Base-by-base conservation (phyloP, 2,888 invertebrate species). In the Phytoseiulus persimilis region DNA sequence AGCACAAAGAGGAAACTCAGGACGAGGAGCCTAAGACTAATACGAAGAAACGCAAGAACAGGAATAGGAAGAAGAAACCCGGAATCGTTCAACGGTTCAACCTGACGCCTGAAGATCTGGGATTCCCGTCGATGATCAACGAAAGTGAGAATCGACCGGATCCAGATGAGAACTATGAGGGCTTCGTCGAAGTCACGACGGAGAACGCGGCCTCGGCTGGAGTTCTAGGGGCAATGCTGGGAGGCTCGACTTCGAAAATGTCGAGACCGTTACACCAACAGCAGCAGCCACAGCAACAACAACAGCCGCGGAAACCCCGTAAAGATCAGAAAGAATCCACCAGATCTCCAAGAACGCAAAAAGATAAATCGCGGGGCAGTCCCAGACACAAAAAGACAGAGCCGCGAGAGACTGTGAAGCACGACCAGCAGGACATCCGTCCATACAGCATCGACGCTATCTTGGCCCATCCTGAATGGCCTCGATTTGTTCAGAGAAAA, bases 401-500 rank as follows among this genome's bases (percentile, higher is more conserved):
- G 18, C 65, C 65, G 5, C 65, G 23, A 2, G 65, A 65, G 18
- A 28, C 5, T 65, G 18, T 23, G 18, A 65, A 65, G 65, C 65
- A 23, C 1, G 65, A 65, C 18, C 65, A 65, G 18, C 5, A 18
- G 5, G 18, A 18, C 28, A 2, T 65, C 65, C 65, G 65, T 65
- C 65, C 65, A 3, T 65, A 65, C 65, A 6, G 18, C 65, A 65
- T 91, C 11, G 90, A 91, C 9, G 90, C 91, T 45, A 45, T 91
- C 28, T 90, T 91, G 90, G 83, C 90, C 83, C 89, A 90, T 87
- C 91, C 91, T 28, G 89, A 90, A 83, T 91, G 91, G 90, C 31
- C 89, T 83, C 91, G 90, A 89, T 92, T 92, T 90, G 91, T 93
- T 32, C 93, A 93, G 90, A 92, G 92, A 90, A 93, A 93, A 23